A percentile compares a stretch with the other conserved stretches of the same genome.
These are phyloP conservation scores for Gryllus bimaculatus DNA, from an alignment of 1,140 invertebrate species.

Conservation along the genomic window DNA sequence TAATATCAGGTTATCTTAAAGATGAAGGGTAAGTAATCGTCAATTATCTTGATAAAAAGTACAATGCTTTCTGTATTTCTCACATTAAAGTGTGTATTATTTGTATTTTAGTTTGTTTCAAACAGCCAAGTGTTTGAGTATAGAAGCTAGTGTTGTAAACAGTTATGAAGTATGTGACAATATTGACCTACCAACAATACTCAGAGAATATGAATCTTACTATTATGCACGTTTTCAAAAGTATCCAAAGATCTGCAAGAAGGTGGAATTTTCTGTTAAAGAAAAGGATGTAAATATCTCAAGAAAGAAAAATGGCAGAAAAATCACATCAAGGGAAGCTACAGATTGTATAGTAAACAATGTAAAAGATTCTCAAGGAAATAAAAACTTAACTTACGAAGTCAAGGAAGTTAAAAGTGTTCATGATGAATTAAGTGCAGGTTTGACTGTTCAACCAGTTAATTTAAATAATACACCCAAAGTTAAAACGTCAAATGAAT, in stretches of 20 bases:
- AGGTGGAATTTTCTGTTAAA: conserved; percentile 28
- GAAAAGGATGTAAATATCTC: not conserved
- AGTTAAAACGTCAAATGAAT: not conserved
- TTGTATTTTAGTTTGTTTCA: conserved; percentile 41
- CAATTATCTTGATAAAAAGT: not conserved
- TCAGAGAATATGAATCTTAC: conserved; percentile 82
- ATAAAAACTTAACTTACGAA: not conserved
- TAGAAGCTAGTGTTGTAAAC: conserved; percentile 59
- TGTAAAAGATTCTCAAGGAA: not conserved
- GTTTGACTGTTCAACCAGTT: not conserved
- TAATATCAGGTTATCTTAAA: conserved; percentile 64
- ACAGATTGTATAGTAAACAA: conserved; percentile 6
- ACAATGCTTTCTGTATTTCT: not conserved
- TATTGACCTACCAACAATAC: conserved; percentile 74
- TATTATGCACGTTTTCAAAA: conserved; percentile 77
- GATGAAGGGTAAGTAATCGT: conserved; percentile 51
- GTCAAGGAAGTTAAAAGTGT: not conserved
- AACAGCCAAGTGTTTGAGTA: conserved; percentile 46
- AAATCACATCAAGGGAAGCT: not conserved
- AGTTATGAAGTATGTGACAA: conserved; percentile 80
- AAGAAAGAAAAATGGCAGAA: not conserved
- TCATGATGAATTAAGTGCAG: not conserved
- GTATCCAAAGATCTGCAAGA: conserved; percentile 68
- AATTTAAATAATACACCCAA: not conserved
- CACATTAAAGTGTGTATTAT: not conserved